Percentiles rank a stretch among this genome's conserved stretches.
Evolutionary conservation across 2,113 vertebrate species (phyloP).

Genomic region (Percina caprodes): DNA sequence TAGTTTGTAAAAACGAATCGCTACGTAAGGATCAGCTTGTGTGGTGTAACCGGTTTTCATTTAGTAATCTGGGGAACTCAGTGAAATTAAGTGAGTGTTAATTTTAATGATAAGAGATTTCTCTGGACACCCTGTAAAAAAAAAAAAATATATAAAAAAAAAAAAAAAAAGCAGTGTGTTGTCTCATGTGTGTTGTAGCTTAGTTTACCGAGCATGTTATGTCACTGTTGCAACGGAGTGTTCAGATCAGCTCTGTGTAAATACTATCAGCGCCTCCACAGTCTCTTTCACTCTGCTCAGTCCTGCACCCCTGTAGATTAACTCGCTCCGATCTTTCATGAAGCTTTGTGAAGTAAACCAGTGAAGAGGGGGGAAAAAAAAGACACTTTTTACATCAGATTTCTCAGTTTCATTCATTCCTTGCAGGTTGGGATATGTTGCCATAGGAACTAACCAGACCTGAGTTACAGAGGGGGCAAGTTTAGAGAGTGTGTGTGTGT

Average conservation of each 20-base stretch:
- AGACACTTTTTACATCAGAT: background rate
- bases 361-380: background rate
- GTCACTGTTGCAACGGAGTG: background rate
- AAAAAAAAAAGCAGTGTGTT: no score
- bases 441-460: background rate
- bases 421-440: background rate
- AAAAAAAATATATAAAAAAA: no score
- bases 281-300: background rate
- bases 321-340: background rate
- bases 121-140: background rate
- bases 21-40: background rate
- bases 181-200: background rate
- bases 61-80: background rate
- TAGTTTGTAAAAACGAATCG: no score
- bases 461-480: background rate
- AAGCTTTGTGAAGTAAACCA: conserved; percentile 7
- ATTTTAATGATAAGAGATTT: background rate
- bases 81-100: background rate
- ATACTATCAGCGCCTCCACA: background rate
- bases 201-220: background rate
- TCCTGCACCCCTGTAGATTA: background rate
- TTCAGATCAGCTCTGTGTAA: conserved; percentile 13
- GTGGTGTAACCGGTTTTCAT: background rate
- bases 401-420: conserved; percentile 14
- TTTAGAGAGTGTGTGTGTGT: background rate